These are phyloP conservation scores for Calcarius lapponicus DNA, from an alignment of 2,797 vertebrate genomes.

Conservation along the genomic window DNA sequence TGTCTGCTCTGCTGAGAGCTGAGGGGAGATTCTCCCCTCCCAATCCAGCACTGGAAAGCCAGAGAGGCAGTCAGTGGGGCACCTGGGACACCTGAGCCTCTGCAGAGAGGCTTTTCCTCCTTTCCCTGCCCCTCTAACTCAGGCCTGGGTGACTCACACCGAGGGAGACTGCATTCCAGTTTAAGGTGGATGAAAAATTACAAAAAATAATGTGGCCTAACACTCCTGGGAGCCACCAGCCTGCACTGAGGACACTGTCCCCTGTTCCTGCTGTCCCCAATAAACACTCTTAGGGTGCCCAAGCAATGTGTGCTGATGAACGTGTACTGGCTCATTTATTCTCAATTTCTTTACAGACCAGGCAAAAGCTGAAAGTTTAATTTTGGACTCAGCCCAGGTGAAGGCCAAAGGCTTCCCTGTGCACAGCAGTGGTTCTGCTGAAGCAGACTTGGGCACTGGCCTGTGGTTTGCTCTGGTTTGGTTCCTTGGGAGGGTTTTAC, in stretches of 20 bases:
- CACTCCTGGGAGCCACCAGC: not conserved
- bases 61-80: fast-evolving
- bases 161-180: not conserved
- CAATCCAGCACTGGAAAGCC: not conserved
- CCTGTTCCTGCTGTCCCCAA: not conserved
- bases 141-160: not conserved
- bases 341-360: not conserved
- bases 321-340: not conserved
- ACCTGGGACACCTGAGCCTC: not conserved
- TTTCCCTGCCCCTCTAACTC: not conserved
- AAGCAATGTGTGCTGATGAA: not conserved
- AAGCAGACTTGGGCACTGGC: not conserved
- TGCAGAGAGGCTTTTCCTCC: not conserved
- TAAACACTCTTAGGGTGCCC: not conserved
- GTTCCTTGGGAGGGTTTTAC: not conserved
- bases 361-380: not conserved
- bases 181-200: not conserved
- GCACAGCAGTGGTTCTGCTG: not conserved
- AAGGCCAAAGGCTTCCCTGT: not conserved
- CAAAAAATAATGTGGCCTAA: not conserved
- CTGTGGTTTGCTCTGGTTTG: not conserved
- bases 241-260: not conserved
- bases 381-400: not conserved
- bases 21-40: not conserved
- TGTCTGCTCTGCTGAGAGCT: not conserved